Base-by-base conservation (phyloP, 1,140 invertebrate genomes). In the Achatina immaculata region DNA sequence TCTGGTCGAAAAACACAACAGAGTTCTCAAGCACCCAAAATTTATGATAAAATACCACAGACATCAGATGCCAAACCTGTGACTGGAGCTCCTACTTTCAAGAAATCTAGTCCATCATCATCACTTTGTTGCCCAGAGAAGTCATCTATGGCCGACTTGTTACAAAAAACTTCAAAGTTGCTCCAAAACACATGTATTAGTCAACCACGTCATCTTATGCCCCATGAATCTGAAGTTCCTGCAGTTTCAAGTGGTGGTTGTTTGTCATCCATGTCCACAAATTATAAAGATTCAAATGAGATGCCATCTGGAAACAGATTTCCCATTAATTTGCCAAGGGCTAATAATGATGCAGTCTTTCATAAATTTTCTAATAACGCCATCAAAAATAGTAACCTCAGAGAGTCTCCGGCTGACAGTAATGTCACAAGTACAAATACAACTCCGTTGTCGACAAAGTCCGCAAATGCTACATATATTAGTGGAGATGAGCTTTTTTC, bases 401-500 rank as follows among this genome's bases (percentile, higher is more conserved):
- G 31, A 62, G n/a, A 34, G n/a, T 62, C 58, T 6, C 2, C 58
- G 4, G 28, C 3, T 31, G n/a, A 31, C 21, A 62, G 28, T 28
- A 62, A 34, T 31, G 9, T 34, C 4, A 16, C 28, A 28, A 19
- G 6, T 28, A 28, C 58, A 62, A 31, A 62, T 2, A 21, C 31
- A 2, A 62, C 4, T 62, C 28, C n/a, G 1, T 16, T 16, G 16
- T 19, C 45, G 19, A 19, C 45, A 7, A 48, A 19, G 45, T 62
- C 58, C 1, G 16, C 58, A 62, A 21, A 62, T 62, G 2, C n/a
- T 62, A 38, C 38, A 9, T 69, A 69, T 24, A 6, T 69, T 40
- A 69, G 68, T 69, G 68, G 68, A 42, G 68, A 69, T 9, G 68
- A 69, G 42, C 42, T 69, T 7, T 69, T 69, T 69, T 24, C 36